Evolutionary conservation across 2,888 invertebrate species (phyloP), one percentile per base, ranked within the genome.

Genomic region (Romanomermis culicivorax): DNA sequence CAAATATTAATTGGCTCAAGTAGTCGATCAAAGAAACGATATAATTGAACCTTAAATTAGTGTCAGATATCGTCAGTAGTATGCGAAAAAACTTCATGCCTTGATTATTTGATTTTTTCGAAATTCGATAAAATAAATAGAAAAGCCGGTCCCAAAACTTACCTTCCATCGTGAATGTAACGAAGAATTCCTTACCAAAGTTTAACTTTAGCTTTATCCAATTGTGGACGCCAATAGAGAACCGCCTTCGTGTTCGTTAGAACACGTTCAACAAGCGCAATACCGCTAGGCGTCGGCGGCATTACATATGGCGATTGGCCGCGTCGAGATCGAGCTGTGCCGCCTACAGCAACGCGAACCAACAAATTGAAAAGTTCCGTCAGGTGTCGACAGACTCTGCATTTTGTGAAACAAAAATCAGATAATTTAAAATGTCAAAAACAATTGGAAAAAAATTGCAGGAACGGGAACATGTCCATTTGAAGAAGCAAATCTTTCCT

Each of bases 1-100:
- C 84, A 65, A 85, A 84, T 7, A 85, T 71, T 80, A 85, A 81
- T 0, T 83, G 83, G 2, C 82, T 80, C 0, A 83, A 82, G 64
- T 85, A 85, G 1, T 83, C 82, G 29, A 84, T 80, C 23, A 83
- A 82, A 65, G 84, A 85, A 58, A 84, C 83, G 55, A 83, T 74
- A 68, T 83, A 85, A 4, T 84, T 84, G 25, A 85, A 70, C 63
- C 82, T 79, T 64, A 76, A 67, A 60, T 36, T 17, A 36, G 36
- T 11, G 17, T 11, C 36, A 36, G 17, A 36, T 36, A 36, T 36
- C 36, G 17, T 17, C 36, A 36, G 36, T 17, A 11, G 11, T 7
- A 36, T 36, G 36, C 36, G 36, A n/a, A n/a, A n/a, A n/a, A n/a
- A n/a, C n/a, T n/a, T n/a, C n/a, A n/a, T n/a, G n/a, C n/a, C n/a